Base-by-base conservation (phyloP, 92 coral and sea anemone genomes). In the Chrysogorgia sp. region DNA sequence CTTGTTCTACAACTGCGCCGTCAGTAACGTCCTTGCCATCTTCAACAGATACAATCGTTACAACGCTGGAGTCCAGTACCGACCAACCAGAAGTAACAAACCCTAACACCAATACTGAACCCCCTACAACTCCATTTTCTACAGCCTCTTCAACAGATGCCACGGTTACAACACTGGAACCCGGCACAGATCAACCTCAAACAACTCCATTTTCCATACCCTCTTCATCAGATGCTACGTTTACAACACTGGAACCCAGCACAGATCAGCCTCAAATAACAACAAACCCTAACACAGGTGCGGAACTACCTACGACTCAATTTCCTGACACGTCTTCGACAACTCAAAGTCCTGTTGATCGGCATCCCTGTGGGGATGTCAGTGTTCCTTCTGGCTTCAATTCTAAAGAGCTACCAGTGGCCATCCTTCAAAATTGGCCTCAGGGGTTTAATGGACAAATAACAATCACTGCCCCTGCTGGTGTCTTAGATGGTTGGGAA, bases 401-500 rank as follows among this genome's bases (percentile, higher is more conserved):
- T 3, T 23, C 76, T 23, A 24, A 12, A 17, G 20, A 34, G 3
- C 12, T 43, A 43, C 61, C 76, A 2, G 58, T 69, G 23, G 30
- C 15, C 12, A 15, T 63, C 21, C 22, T 63, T 7, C 10, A 23
- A 5, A 43, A 63, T 20, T 63, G 70, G 70, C 43, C 41, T 1
- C 20, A 28, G 9, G 70, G 47, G 1, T 63, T 63, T 34, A 63
- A 12, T 3, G 70, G 40, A 15, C 25, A 19, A 34, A 63, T 63
- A 12, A 63, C 12, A 1, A 28, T 63, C 9, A 33, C 34, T 12
- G 40, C 40, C 7, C 40, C 40, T 28, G 70, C 25, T 14, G 74
- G 60, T 62, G 87, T 82, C 10, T 24, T 10, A 1, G 77, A 84
- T 14, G 92, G 92, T 17, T 89, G 92, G 92, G 79, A 41, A 45